Evolutionary conservation across 2,113 vertebrate genomes (phyloP).

Genomic region (Marmota flaviventris): DNA sequence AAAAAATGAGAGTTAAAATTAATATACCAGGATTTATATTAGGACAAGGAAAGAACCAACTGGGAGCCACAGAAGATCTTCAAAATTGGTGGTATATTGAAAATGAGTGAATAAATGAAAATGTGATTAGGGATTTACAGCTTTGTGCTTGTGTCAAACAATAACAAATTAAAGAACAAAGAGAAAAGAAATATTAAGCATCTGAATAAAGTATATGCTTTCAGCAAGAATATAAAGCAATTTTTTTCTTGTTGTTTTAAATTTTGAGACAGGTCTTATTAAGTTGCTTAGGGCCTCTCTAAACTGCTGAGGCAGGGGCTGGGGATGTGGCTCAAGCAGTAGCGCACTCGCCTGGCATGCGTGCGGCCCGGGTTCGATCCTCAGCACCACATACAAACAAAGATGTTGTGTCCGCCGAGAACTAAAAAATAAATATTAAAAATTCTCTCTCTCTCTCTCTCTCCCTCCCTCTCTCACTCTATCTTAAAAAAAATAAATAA

Average conservation of each 20-base stretch:
- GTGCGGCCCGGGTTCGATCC: too few species aligned
- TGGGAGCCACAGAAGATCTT: neutral
- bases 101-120: constrained; percentile 45
- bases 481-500: too few species aligned
- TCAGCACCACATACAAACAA: too few species aligned
- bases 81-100: constrained; percentile 20
- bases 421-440: too few species aligned
- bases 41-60: neutral
- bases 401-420: too few species aligned
- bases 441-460: too few species aligned
- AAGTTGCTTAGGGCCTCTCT: too few species aligned
- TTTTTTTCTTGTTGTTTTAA: neutral
- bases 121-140: neutral
- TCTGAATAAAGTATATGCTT: constrained; percentile 22
- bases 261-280: too few species aligned
- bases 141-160: constrained; percentile 48
- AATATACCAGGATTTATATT: neutral
- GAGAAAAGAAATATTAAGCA: constrained; percentile 16
- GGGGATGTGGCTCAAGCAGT: too few species aligned
- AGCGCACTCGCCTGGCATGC: too few species aligned
- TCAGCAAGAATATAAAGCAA: neutral
- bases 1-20: constrained; percentile 23
- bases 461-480: too few species aligned
- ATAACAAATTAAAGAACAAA: constrained; percentile 50
- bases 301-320: too few species aligned